phyloP scores from a whole-genome alignment of 2,113 vertebrate species.

The Corythoichthys haematopterus region DNA sequence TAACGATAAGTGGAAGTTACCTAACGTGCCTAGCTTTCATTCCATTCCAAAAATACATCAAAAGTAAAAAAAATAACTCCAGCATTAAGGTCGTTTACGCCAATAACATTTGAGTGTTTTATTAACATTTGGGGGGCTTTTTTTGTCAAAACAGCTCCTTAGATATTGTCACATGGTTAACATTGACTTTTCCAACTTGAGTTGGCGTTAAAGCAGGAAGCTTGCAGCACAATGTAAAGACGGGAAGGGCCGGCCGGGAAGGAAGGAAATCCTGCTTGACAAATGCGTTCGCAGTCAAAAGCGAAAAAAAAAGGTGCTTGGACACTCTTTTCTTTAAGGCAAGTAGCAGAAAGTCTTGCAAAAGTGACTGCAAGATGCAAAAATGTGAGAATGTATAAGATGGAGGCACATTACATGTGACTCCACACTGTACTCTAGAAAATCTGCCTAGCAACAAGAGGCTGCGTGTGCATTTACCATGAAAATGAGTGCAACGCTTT shows the following conservation, averaged over 20 bases:
- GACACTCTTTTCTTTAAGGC: not conserved
- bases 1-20: not conserved
- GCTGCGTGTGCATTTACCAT: not conserved
- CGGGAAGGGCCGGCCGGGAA: not conserved
- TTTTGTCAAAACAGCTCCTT: not conserved
- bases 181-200: not conserved
- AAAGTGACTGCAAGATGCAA: not conserved
- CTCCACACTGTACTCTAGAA: not conserved
- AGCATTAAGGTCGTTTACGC: not conserved
- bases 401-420: no score
- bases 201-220: not conserved
- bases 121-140: not conserved
- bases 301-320: conserved; percentile 19
- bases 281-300: conserved; percentile 65
- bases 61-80: no score
- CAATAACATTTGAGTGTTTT: not conserved
- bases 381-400: not conserved
- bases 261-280: conserved; percentile 74
- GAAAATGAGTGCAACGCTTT: not conserved
- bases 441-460: not conserved
- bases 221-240: not conserved
- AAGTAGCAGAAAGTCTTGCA: not conserved
- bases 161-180: not conserved
- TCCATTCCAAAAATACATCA: not conserved
- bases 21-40: not conserved